A percentile compares a stretch with the other conserved stretches of the same genome.
These are phyloP conservation scores for Agrotis exclamationis DNA, from an alignment of 2,888 invertebrate genomes.

Conservation along the genomic window DNA sequence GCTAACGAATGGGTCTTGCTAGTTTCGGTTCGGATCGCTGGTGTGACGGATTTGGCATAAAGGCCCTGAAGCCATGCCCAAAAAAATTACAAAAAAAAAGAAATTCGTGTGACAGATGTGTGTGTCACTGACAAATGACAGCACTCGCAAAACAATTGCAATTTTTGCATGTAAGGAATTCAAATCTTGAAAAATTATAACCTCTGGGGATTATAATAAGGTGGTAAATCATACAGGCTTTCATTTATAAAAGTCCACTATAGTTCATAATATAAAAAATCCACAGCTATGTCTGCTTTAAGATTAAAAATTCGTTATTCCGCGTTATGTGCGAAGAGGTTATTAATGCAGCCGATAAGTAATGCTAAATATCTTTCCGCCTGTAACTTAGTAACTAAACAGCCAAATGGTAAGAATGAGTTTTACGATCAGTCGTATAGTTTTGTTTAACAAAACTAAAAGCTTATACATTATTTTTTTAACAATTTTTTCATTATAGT, in stretches of 20 bases:
- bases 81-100: no score
- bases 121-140: constrained; percentile 6
- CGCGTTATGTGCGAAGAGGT: constrained; percentile 74
- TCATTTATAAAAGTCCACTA: background rate
- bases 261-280: background rate
- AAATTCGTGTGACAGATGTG: background rate
- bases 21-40: no score
- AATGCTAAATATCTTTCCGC: constrained; percentile 71
- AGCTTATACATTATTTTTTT: background rate
- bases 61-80: no score
- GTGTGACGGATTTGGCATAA: no score
- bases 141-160: constrained; percentile 45
- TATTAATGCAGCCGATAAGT: constrained; percentile 75
- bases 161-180: background rate
- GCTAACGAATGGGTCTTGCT: no score
- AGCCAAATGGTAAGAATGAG: constrained; percentile 61
- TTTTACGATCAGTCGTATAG: background rate
- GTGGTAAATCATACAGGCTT: background rate
- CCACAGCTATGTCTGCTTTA: constrained; percentile 79
- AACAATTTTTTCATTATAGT: background rate
- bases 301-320: constrained; percentile 76
- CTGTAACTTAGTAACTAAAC: constrained; percentile 57
- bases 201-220: background rate
- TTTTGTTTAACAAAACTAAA: no score
- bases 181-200: background rate